phyloP scores from a whole-genome alignment of 2,888 invertebrate species.

The Holacanthella duospinosa region DNA sequence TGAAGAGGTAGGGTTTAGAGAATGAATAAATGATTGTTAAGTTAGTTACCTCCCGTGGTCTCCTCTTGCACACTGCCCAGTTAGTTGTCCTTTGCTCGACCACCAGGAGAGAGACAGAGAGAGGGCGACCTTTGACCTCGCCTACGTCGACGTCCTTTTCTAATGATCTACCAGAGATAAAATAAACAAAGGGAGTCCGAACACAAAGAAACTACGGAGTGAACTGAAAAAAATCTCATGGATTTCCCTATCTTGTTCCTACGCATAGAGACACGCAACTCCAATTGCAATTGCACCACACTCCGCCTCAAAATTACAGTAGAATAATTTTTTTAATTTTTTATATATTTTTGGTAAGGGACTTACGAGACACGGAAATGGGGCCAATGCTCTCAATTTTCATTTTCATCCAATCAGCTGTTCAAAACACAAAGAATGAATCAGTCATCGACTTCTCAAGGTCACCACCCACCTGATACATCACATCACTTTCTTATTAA shows the following conservation, averaged over 20 bases:
- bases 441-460: not conserved
- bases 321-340: too few relatives aligned
- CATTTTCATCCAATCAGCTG: not conserved
- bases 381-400: not conserved
- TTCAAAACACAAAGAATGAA: not conserved
- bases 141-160: too few relatives aligned
- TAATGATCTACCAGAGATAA: too few relatives aligned
- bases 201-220: too few relatives aligned
- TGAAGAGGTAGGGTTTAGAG: too few relatives aligned
- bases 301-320: too few relatives aligned
- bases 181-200: not conserved
- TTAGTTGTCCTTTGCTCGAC: not conserved
- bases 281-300: too few relatives aligned
- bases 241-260: conserved; percentile 3
- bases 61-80: not conserved
- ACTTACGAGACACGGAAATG: not conserved
- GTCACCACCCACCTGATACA: too few relatives aligned
- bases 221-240: too few relatives aligned
- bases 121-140: not conserved
- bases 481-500: too few relatives aligned
- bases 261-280: not conserved
- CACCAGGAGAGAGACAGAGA: not conserved
- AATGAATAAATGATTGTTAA: too few relatives aligned
- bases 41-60: conserved; percentile 1
- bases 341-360: too few relatives aligned